phyloP scores from a whole-genome alignment of 2,888 invertebrate genomes.

The Hypomecis punctinalis region DNA sequence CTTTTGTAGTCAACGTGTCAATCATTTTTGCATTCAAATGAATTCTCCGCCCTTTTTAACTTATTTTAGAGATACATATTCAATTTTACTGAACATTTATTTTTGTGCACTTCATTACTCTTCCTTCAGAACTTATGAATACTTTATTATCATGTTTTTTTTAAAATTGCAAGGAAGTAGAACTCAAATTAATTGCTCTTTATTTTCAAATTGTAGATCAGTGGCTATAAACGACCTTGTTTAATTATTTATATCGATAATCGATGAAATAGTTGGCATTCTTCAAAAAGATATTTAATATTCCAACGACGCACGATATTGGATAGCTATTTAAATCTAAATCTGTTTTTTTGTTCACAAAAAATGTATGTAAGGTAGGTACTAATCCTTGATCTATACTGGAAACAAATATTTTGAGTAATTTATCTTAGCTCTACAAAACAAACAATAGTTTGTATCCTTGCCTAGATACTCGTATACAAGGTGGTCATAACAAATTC shows the following conservation, averaged over 20 bases:
- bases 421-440: neutral
- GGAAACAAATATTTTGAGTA: neutral
- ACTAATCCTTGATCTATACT: too few species aligned
- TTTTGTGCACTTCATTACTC: too few species aligned
- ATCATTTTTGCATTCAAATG: conserved; percentile 65
- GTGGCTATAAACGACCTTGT: too few species aligned
- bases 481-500: conserved; percentile 2
- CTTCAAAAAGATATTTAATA: too few species aligned
- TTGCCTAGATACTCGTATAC: neutral
- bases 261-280: too few species aligned
- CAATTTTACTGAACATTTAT: neutral
- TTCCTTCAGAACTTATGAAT: neutral
- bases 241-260: too few species aligned
- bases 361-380: too few species aligned
- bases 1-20: conserved; percentile 65
- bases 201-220: too few species aligned
- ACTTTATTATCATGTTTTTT: neutral
- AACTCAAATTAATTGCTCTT: too few species aligned
- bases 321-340: too few species aligned
- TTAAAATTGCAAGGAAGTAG: neutral
- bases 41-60: conserved; percentile 71
- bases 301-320: too few species aligned
- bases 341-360: too few species aligned
- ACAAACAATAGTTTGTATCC: neutral
- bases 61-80: conserved; percentile 32